Evolutionary conservation across 2,113 vertebrate genomes (phyloP), one percentile per base, ranked within the genome.

Genomic region (Plecturocebus donacophilus): DNA sequence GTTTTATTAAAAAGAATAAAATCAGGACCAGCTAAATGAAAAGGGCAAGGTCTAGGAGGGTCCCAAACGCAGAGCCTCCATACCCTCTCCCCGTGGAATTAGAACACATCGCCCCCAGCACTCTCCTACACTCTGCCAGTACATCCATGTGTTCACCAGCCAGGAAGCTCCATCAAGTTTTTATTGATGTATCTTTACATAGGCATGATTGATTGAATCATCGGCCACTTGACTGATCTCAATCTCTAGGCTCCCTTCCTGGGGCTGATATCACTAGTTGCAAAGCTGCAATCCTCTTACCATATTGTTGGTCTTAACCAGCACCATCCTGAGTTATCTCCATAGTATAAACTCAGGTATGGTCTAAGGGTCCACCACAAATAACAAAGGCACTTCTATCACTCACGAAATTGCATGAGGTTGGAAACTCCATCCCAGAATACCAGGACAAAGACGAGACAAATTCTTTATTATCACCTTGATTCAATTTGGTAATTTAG

Each of bases 401-500:
- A 66, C 16, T 94, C 58, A 40, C 40, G 38, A 94, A 88, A 92
- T 81, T 58, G 61, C 81, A 87, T 49, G 58, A 52, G 32, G 32
- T 81, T 86, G 95, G 75, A 95, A 95, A 92, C 17, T 70, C 32
- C 54, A 14, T 83, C n/a, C 52, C 76, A 73, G 76, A 35, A 95
- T 80, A 20, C 42, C 27, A 92, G 17, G 27, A 40, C 58, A 89
- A 82, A 83, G 21, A 92, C 14, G 21, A 73, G 85, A 73, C 20
- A 92, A 73, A 90, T 54, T 90, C 32, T 83, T 96, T 79, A 58
- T 58, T 54, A 70, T n/a, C 42, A 81, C 3, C 9, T 64, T 70
- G n/a, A 91, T 92, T 89, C 66, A 61, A 12, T 80, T 82, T 79
- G 35, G n/a, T 94, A 56, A 79, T n/a, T 88, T 47, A 54, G 45